These are phyloP conservation scores for Coregonus sp. DNA, from an alignment of 2,797 vertebrate genomes.

Conservation along the genomic window DNA sequence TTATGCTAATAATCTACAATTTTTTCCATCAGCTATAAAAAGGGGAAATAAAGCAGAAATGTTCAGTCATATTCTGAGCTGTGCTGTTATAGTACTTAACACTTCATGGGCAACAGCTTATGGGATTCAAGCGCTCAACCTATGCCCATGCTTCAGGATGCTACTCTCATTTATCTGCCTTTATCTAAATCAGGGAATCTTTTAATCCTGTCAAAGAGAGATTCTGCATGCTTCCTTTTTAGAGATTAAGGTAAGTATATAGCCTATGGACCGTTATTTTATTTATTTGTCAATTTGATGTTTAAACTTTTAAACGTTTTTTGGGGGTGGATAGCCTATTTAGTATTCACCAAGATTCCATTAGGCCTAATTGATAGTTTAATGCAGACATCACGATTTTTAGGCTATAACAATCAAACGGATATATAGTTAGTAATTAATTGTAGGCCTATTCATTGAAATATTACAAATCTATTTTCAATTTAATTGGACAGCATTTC, in stretches of 20 bases:
- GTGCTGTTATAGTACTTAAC: constrained; percentile 85
- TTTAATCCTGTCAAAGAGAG: constrained; percentile 64
- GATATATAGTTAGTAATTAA: neutral
- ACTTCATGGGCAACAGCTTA: constrained; percentile 75
- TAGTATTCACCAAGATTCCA: neutral
- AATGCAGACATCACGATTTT: constrained; percentile 44
- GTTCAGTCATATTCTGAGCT: constrained; percentile 96
- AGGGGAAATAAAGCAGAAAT: constrained; percentile 98
- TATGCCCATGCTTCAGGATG: constrained; percentile 52
- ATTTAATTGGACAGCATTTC: neutral
- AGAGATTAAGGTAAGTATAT: constrained; percentile 80
- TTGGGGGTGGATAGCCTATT: neutral
- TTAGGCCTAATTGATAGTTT: constrained; percentile 39
- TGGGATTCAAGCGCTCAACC: constrained; percentile 75
- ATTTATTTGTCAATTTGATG: neutral
- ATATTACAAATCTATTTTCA: neutral
- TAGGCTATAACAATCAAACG: neutral
- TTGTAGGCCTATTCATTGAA: neutral
- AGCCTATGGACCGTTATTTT: constrained; percentile 64
- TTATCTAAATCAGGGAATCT: constrained; percentile 65
- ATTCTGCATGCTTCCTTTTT: constrained; percentile 67
- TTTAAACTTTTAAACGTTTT: neutral
- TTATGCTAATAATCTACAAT: constrained; percentile 99
- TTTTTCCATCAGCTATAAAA: constrained; percentile 99
- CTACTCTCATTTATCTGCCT: constrained; percentile 64